Evolutionary conservation across 1,140 invertebrate genomes (phyloP).

Genomic region (Calycopis cecrops): DNA sequence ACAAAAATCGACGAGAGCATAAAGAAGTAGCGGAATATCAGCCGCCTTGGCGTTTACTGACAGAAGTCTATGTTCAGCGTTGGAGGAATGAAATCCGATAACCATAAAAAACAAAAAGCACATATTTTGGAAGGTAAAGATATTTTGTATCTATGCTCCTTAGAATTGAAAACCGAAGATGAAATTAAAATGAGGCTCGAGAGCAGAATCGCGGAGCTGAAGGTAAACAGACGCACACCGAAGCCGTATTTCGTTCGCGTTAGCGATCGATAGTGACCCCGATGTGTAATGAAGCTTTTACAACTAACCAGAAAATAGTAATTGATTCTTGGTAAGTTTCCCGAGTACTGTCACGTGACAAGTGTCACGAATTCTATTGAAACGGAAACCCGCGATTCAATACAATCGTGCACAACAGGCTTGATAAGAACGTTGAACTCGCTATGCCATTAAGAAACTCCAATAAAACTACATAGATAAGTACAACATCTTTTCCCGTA

Average conservation of each 20-base stretch:
- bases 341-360: constrained; percentile 32
- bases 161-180: constrained; percentile 6
- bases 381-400: constrained; percentile 32
- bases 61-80: too few species aligned
- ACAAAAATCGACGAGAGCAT: too few species aligned
- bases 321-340: constrained; percentile 27
- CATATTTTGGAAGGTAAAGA: too few species aligned
- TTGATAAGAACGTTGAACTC: constrained; percentile 15
- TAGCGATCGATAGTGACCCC: constrained; percentile 24
- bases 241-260: constrained; percentile 17
- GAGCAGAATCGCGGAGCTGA: constrained; percentile 15
- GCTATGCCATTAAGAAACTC: constrained; percentile 1
- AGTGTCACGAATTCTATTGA: constrained; percentile 40
- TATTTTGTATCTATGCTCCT: too few species aligned
- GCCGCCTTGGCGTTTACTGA: too few species aligned
- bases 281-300: constrained; percentile 31
- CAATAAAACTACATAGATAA: constrained; percentile 3
- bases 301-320: constrained; percentile 29
- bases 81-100: too few species aligned
- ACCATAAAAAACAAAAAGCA: too few species aligned
- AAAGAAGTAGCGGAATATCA: too few species aligned
- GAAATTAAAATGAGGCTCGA: constrained; percentile 15
- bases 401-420: constrained; percentile 29
- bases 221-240: constrained; percentile 21
- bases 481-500: background rate